Percentiles rank a stretch among this genome's conserved stretches.
phyloP scores from a whole-genome alignment of 64 coral and sea anemone genomes.

The Platygyra sinensis region DNA sequence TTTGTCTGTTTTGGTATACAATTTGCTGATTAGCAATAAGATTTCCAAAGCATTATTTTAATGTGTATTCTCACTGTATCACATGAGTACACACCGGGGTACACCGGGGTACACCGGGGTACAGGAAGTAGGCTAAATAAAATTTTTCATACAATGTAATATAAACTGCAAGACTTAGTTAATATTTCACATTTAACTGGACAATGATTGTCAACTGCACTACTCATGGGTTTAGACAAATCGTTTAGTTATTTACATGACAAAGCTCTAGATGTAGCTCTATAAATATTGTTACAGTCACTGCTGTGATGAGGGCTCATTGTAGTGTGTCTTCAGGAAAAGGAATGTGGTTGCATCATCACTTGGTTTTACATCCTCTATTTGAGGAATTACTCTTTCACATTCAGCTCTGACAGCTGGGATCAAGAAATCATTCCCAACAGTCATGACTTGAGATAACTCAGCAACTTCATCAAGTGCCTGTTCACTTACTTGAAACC shows the following conservation, averaged over 20 bases:
- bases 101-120: not conserved
- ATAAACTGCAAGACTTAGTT: too few species aligned
- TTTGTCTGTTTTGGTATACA: too few species aligned
- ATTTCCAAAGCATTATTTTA: too few species aligned
- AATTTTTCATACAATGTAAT: too few species aligned
- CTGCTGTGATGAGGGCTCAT: conserved; percentile 23
- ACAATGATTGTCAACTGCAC: too few species aligned
- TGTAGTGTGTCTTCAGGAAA: conserved; percentile 62
- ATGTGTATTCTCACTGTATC: too few species aligned
- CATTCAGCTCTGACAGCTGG: conserved; percentile 56
- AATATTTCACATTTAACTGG: too few species aligned
- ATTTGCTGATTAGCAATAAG: too few species aligned
- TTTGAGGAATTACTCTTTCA: conserved; percentile 59
- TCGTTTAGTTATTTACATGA: too few species aligned
- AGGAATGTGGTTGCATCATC: conserved; percentile 55
- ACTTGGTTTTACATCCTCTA: conserved; percentile 58
- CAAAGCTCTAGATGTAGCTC: too few species aligned
- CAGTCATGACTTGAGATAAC: conserved; percentile 45
- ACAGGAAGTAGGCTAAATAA: not conserved
- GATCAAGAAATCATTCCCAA: conserved; percentile 57
- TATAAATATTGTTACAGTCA: not conserved
- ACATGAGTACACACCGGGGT: not conserved
- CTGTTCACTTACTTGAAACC: conserved; percentile 52
- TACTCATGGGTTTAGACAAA: too few species aligned
- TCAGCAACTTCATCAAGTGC: conserved; percentile 66